Conservation (phyloP, 1,140 invertebrate species). For the Ceratitis capitata region DNA sequence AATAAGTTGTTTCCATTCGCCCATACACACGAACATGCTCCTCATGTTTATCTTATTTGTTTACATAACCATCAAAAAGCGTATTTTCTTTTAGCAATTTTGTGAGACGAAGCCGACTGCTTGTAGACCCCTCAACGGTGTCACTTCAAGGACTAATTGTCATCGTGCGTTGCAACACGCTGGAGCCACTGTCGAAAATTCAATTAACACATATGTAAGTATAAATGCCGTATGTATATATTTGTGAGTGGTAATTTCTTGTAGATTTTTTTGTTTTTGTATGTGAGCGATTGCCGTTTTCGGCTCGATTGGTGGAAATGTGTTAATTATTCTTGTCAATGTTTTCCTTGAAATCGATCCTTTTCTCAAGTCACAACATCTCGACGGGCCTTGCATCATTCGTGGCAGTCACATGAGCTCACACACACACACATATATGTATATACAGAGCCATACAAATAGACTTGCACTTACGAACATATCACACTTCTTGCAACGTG, state of each 20-base stretch:
- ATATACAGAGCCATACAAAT: background rate
- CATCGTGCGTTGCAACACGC: background rate
- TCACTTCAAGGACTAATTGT: slow-evolving; percentile 41
- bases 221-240: too few species aligned
- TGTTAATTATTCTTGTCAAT: slow-evolving; percentile 45
- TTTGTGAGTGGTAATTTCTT: background rate
- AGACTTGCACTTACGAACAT: background rate
- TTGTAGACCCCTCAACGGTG: too few species aligned
- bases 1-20: too few species aligned
- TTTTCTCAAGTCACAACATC: slow-evolving; percentile 38
- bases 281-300: background rate
- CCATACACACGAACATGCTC: too few species aligned
- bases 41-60: too few species aligned
- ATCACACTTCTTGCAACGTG: background rate
- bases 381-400: background rate
- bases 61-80: too few species aligned
- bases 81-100: too few species aligned
- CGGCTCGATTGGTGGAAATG: background rate
- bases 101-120: too few species aligned
- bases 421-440: background rate
- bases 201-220: background rate
- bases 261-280: background rate
- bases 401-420: background rate
- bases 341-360: slow-evolving; percentile 44
- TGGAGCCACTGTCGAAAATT: background rate